A percentile compares a stretch with the other conserved stretches of the same genome.
These are phyloP conservation scores for Phalacrocorax carbo DNA, from an alignment of 2,113 vertebrate species.

Conservation along the genomic window DNA sequence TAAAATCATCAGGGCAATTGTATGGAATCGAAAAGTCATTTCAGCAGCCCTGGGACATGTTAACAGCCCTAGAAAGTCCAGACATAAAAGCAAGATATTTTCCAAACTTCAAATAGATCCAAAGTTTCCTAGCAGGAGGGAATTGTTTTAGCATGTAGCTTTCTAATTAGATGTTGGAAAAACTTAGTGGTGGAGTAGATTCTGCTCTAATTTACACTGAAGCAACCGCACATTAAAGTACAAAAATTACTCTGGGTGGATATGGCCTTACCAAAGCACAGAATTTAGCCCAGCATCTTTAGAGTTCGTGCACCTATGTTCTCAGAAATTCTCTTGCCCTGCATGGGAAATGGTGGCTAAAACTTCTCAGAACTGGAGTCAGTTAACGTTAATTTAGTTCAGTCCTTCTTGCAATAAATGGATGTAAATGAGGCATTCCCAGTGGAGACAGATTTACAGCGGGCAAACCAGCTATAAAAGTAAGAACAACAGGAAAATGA, in stretches of 20 bases:
- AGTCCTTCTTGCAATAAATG: conserved; percentile 38
- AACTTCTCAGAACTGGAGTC: conserved; percentile 17
- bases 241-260: neutral
- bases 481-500: conserved; percentile 55
- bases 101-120: conserved; percentile 21
- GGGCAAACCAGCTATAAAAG: conserved; percentile 43
- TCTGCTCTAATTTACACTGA: neutral
- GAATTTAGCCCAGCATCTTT: neutral
- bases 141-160: conserved; percentile 41
- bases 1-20: neutral
- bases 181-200: neutral
- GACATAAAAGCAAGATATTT: conserved; percentile 39
- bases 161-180: conserved; percentile 48
- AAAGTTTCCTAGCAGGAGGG: conserved; percentile 30
- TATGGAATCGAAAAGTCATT: conserved; percentile 28
- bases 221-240: neutral
- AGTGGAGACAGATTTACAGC: conserved; percentile 54
- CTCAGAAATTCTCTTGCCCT: neutral
- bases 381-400: conserved; percentile 50
- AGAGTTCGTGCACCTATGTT: neutral
- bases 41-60: neutral
- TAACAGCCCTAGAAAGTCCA: neutral
- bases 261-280: neutral
- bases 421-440: conserved; percentile 46
- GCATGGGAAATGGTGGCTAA: neutral